phyloP scores from a whole-genome alignment of 2,113 vertebrate genomes.

The Antechinus stuartii region DNA sequence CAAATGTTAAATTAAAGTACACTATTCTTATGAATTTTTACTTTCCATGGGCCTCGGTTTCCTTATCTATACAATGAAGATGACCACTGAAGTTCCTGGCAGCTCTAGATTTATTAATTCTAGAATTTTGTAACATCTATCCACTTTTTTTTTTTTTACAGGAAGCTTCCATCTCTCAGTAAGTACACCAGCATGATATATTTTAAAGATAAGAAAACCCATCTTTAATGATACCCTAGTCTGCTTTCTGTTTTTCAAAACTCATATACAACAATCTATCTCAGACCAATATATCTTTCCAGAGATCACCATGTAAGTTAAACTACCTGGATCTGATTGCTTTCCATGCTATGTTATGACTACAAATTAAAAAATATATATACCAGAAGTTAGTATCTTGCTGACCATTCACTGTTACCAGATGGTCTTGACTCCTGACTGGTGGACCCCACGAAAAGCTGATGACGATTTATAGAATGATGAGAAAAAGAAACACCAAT shows the following conservation, averaged over 20 bases:
- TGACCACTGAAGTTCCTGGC: not conserved
- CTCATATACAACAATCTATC: not conserved
- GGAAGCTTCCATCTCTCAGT: conserved; percentile 30
- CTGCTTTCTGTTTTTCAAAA: conserved; percentile 1
- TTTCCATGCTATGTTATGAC: conserved; percentile 17
- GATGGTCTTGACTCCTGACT: conserved; percentile 30
- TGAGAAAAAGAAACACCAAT: conserved; percentile 23
- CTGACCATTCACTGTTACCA: conserved; percentile 2
- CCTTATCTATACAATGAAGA: not conserved
- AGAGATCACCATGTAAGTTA: not conserved
- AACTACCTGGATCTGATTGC: not conserved
- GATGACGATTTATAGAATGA: conserved; percentile 2
- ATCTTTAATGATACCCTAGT: not conserved
- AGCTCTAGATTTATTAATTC: not conserved
- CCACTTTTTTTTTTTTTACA: conserved; percentile 34
- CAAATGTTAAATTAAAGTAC: conserved; percentile 29
- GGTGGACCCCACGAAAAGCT: conserved; percentile 30
- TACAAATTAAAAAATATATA: conserved; percentile 55
- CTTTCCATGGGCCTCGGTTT: not conserved
- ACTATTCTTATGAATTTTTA: not conserved
- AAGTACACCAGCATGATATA: not conserved
- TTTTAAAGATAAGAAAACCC: not conserved
- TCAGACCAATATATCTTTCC: conserved; percentile 29
- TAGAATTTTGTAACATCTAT: not conserved
- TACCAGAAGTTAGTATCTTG: conserved; percentile 19